Base-by-base conservation (phyloP, 1,140 invertebrate genomes). In the Drosophila ficusphila region DNA sequence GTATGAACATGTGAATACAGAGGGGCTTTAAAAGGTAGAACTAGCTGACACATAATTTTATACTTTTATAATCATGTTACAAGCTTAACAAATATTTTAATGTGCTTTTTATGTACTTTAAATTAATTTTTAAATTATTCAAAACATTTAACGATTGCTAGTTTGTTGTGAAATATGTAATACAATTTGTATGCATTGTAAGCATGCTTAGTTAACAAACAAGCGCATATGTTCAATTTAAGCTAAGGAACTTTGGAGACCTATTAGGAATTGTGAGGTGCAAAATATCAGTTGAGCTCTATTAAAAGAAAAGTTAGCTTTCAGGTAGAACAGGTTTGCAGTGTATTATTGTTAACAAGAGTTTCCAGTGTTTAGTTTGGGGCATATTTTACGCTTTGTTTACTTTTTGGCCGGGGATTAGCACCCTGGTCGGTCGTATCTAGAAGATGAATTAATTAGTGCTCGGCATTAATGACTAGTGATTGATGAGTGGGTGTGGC, bases 331-430 rank as follows among this genome's bases (percentile, higher is more conserved):
- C 54, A 3, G 34, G n/a, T n/a, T 31, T 56, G 57, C 61, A 76
- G 73, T 79, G 68, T 79, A 58, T 68, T 34, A 73, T 33, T 23
- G 38, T 21, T 16, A 54, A 23, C 34, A 23, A 23, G 12, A 38
- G 53, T 18, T 67, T 29, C 21, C 7, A 41, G 47, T 47, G 64
- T 14, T 68, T 25, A 67, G 46, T 29, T 68, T 21, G 52, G 34
- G 21, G n/a, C 27, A 27, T 47, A 65, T 62, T 57, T 56, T 61
- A 57, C 72, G 71, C 60, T 60, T 79, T 86, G 79, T 86, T 76
- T 76, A 79, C 83, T 48, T 52, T 77, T 60, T 44, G 34, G 48
- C 56, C 21, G 6, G 44, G 58, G 77, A 79, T 79, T 72, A 76
- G 71, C 49, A 51, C 41, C 54, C 41, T 52, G 60, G 33, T 46